Evolutionary conservation across 2,113 vertebrate genomes (phyloP).

Genomic region (Tragelaphus imberbis): DNA sequence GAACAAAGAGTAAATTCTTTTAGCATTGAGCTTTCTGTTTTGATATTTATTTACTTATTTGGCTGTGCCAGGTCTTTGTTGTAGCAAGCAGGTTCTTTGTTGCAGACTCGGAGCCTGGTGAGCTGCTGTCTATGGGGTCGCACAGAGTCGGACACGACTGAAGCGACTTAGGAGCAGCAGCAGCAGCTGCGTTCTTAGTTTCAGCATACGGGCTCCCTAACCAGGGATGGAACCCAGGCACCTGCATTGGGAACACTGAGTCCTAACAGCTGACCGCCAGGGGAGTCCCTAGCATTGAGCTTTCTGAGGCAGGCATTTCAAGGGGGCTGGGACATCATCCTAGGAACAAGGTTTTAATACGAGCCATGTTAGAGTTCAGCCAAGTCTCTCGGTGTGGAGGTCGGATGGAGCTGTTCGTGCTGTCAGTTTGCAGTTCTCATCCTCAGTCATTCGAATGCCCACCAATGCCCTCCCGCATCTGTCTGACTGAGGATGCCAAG

Average conservation of each 20-base stretch:
- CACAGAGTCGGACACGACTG: no score
- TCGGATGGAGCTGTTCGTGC: not conserved
- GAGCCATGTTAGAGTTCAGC: not conserved
- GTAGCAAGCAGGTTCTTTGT: not conserved
- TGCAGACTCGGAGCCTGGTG: not conserved
- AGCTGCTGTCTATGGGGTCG: no score
- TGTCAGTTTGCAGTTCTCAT: not conserved
- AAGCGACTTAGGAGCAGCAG: no score
- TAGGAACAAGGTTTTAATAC: no score
- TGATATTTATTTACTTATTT: not conserved
- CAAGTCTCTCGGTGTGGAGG: not conserved
- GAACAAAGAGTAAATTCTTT: not conserved
- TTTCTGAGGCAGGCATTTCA: not conserved
- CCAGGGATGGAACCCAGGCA: not conserved
- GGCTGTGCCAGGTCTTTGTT: not conserved
- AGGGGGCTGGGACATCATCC: not conserved
- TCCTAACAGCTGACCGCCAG: not conserved
- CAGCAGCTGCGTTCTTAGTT: not conserved
- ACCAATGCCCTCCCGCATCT: not conserved
- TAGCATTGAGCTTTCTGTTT: not conserved
- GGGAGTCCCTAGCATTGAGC: not conserved
- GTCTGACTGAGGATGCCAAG: not conserved
- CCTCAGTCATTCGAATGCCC: not conserved
- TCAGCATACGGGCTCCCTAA: not conserved
- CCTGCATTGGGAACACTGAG: not conserved